Conservation (phyloP, 2,888 invertebrate species). For the Serrognathus titanus region DNA sequence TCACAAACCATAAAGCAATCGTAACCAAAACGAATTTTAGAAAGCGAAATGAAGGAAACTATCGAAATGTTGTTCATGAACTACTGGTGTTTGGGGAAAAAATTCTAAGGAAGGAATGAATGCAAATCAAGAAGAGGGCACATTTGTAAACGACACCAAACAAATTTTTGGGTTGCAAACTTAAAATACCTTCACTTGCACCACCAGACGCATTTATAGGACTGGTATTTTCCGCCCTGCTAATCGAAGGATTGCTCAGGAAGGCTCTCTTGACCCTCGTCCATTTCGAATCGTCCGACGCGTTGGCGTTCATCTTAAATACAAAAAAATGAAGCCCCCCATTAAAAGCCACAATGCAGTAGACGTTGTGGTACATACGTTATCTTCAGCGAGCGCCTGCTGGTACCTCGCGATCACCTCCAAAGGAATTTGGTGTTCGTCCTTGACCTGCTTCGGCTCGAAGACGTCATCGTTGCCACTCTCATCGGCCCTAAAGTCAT, state of each 20-base stretch:
- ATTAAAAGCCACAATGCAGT: background rate
- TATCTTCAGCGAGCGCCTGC: conserved; percentile 35
- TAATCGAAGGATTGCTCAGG: conserved; percentile 45
- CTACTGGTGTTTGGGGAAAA: too few species aligned
- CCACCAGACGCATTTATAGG: conserved; percentile 8
- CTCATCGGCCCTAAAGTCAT: conserved; percentile 42
- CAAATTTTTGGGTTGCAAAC: too few species aligned
- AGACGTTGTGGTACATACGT: conserved; percentile 13
- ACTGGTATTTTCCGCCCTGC: conserved; percentile 20
- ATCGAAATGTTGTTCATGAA: too few species aligned
- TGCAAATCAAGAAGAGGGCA: too few species aligned
- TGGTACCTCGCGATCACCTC: conserved; percentile 41
- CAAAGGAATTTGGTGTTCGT: conserved; percentile 25
- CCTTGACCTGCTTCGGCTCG: conserved; percentile 33
- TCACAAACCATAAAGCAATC: background rate
- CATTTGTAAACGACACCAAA: too few species aligned
- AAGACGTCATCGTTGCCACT: conserved; percentile 46
- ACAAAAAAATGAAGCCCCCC: background rate
- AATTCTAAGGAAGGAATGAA: too few species aligned
- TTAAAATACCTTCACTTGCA: conserved; percentile 1
- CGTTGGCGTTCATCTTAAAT: conserved; percentile 8
- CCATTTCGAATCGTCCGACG: conserved; percentile 63
- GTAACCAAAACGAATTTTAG: too few species aligned
- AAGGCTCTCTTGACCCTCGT: conserved; percentile 70
- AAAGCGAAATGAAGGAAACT: too few species aligned